Evolutionary conservation across 2,113 vertebrate species (phyloP), one percentile per base, ranked within the genome.

Genomic region (Lutjanus erythropterus): DNA sequence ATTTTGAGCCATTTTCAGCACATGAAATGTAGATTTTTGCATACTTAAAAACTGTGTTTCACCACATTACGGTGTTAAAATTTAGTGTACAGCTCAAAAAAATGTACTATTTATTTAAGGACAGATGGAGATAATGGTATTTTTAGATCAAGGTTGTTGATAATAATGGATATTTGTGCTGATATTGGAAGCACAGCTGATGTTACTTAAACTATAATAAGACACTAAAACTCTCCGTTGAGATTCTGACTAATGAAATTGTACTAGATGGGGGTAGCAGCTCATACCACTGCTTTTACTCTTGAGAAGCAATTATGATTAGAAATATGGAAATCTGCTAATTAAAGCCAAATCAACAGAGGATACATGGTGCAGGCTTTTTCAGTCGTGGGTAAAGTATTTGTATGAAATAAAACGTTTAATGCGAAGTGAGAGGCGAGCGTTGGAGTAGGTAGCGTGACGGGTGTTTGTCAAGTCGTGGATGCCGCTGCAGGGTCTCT

Each of bases 291-390:
- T 19, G 42, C 29, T 65, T 42, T 42, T 59, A 47, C 62, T 79
- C 68, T 65, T 33, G 74, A 90, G 75, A 80, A 76, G 80, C 77
- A 87, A 76, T 86, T 82, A 69, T 46, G 69, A 80, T 87, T 77
- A 69, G 50, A 83, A 84, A 85, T 73, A 83, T 88, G 81, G 55
- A 84, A 90, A 83, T 84, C 58, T 77, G 68, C 58, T 84, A 83
- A 90, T 89, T 79, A 90, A 79, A 88, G 77, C 35, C 65, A 75
- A 83, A 75, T 76, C 85, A 86, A 65, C 75, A 52, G 81, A 86
- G 85, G 71, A 83, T 78, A 64, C 78, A 62, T 0, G 39, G 53
- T 18, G 29, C 33, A 46, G 50, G 55, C 8, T 7, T 81, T 86
- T 83, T 70, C 71, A 80, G 55, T 75, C 12, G 1, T 58, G 58